Base-by-base conservation (phyloP, 2,888 invertebrate species). In the Pasiphila rectangulata region DNA sequence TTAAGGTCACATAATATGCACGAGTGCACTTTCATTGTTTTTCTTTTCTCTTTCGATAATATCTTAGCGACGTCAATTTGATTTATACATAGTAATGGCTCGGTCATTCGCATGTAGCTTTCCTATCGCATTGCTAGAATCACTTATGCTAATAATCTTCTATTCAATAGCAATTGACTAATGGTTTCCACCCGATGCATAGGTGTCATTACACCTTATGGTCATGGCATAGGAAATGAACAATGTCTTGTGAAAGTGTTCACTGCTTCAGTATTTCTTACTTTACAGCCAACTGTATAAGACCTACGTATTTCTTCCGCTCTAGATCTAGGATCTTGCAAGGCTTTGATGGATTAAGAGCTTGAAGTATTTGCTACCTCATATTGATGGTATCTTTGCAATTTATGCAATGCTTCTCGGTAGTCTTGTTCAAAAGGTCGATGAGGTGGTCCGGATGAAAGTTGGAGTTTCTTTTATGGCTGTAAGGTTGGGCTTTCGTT, bases 321-420 rank as follows among this genome's bases (percentile, higher is more conserved):
- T 5, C 30, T 64, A 67, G 67, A 59, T 64, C 63, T 57, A 57
- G 55, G 51, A 51, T 55, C 35, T 61, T 61, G 65, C 61, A 59
- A 53, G 57, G 49, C 56, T 67, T 64, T 68, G 67, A 70, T 64
- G 62, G 73, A 64, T 74, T 64, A 63, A 60, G 57, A 61, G 59
- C 56, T 51, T 66, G 64, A 63, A 66, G 59, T 59, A 52, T 56
- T 57, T 46, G 58, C 16, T n/a, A n/a, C 63, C 59, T 64, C 61
- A 62, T 51, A 53, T 56, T 42, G 57, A 64, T 61, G 59, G 57
- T 64, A 64, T 67, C 67, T 43, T 54, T 60, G 61, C 56, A 57
- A 39, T 51, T 51, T 55, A 55, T 53, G 57, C 57, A 53, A 48
- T 19, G 30, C 43, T 49, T 50, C 54, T 54, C 52, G 38, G 37